Percentiles rank a stretch among this genome's conserved stretches.
Evolutionary conservation across 2,888 invertebrate species (phyloP).

Genomic region (Chrysomela aeneicollis): DNA sequence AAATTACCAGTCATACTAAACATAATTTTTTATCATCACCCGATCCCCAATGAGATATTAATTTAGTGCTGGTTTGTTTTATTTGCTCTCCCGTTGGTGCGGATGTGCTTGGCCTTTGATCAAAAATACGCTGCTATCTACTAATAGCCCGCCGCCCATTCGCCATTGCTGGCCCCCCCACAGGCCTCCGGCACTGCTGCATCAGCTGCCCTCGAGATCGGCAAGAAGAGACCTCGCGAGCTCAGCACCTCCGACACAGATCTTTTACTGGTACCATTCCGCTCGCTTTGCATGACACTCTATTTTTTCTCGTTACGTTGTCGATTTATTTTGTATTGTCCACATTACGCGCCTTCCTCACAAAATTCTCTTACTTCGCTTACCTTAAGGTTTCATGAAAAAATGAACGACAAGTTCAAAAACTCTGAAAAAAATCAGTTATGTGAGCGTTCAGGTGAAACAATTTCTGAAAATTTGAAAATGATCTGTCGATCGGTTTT

Average conservation of each 20-base stretch:
- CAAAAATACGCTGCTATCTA: conserved; percentile 59
- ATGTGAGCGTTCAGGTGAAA: too few species aligned
- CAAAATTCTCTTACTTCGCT: background rate
- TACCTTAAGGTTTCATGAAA: too few species aligned
- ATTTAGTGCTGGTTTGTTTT: conserved; percentile 63
- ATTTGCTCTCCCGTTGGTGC: conserved; percentile 58
- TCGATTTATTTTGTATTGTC: conserved; percentile 18
- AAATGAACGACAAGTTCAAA: too few species aligned
- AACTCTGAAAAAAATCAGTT: too few species aligned
- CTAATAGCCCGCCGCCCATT: conserved; percentile 65
- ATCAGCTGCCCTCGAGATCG: conserved; percentile 81
- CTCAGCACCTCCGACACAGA: conserved; percentile 78
- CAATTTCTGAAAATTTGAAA: too few species aligned
- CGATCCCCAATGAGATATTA: conserved; percentile 44
- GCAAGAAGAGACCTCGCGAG: conserved; percentile 95
- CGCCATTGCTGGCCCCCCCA: conserved; percentile 70
- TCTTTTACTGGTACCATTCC: conserved; percentile 90
- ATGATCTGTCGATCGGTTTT: too few species aligned
- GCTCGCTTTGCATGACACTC: conserved; percentile 67
- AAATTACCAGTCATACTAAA: too few species aligned
- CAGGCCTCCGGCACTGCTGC: conserved; percentile 48
- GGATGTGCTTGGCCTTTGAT: conserved; percentile 61
- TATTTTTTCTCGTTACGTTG: conserved; percentile 37
- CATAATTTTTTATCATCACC: conserved; percentile 24
- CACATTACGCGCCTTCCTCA: too few species aligned